phyloP scores from a whole-genome alignment of 2,888 invertebrate genomes.

The Synanthedon formicaeformis region DNA sequence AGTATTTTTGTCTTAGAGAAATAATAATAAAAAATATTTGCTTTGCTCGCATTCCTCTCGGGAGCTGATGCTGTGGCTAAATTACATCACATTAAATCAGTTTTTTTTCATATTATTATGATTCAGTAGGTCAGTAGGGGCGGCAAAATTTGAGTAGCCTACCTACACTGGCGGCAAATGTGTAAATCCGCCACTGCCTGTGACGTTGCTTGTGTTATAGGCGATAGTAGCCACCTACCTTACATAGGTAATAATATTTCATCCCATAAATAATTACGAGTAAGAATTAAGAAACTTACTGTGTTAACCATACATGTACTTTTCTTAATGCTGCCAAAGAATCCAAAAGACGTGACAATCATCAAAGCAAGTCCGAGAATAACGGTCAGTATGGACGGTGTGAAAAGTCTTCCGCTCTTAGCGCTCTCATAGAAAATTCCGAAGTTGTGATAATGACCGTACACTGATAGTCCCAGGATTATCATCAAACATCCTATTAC shows the following conservation, averaged over 20 bases:
- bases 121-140: no score
- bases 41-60: no score
- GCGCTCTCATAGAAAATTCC: slow-evolving; percentile 43
- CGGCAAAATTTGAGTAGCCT: no score
- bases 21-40: no score
- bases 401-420: slow-evolving; percentile 66
- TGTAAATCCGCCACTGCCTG: no score
- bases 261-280: background rate
- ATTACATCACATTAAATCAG: no score
- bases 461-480: slow-evolving; percentile 53
- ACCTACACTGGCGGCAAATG: no score
- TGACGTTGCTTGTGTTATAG: no score
- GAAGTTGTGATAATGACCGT: slow-evolving; percentile 50
- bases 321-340: slow-evolving; percentile 84
- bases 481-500: slow-evolving; percentile 49
- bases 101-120: no score
- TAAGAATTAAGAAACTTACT: slow-evolving; percentile 35
- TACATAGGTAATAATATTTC: background rate
- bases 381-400: slow-evolving; percentile 81
- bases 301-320: slow-evolving; percentile 78
- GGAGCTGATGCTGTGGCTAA: no score
- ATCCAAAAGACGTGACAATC: slow-evolving; percentile 84
- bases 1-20: no score
- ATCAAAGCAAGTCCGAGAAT: slow-evolving; percentile 80
- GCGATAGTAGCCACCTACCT: no score